phyloP scores from a whole-genome alignment of 2,113 vertebrate species.

The Phylloscopus trochiloides region DNA sequence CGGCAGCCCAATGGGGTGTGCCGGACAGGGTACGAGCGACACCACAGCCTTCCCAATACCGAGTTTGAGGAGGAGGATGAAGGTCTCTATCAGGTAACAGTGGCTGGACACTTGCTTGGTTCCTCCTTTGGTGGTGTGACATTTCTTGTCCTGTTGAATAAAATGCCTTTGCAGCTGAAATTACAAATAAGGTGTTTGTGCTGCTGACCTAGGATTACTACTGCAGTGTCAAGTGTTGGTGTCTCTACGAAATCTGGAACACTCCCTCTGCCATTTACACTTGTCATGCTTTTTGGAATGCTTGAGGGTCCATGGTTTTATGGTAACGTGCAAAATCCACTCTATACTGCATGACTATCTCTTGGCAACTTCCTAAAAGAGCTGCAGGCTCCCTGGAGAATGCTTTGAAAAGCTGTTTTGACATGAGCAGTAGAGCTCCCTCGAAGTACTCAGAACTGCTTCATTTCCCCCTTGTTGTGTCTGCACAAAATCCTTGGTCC shows the following conservation, averaged over 20 bases:
- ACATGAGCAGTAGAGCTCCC: background rate
- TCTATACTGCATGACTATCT: background rate
- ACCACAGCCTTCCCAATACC: constrained; percentile 81
- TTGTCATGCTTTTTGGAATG: background rate
- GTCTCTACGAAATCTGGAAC: background rate
- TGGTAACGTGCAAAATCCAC: fast-evolving
- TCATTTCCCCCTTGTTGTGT: background rate
- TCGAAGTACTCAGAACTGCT: background rate
- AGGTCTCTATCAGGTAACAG: constrained; percentile 85
- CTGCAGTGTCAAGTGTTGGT: background rate
- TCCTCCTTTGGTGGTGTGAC: background rate
- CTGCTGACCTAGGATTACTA: background rate
- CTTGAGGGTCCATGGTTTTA: background rate
- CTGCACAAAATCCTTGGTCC: background rate
- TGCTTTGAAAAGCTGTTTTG: background rate
- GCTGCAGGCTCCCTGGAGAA: background rate
- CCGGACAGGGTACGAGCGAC: constrained; percentile 70
- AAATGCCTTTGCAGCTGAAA: background rate
- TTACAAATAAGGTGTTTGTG: background rate
- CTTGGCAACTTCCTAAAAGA: background rate
- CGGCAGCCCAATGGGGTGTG: constrained; percentile 81
- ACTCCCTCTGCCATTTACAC: background rate
- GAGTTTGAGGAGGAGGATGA: constrained; percentile 81
- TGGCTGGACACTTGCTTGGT: fast-evolving
- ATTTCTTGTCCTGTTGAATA: background rate